Evolutionary conservation across 2,888 invertebrate species (phyloP), one percentile per base, ranked within the genome.

Genomic region (Eristalis pertinax): DNA sequence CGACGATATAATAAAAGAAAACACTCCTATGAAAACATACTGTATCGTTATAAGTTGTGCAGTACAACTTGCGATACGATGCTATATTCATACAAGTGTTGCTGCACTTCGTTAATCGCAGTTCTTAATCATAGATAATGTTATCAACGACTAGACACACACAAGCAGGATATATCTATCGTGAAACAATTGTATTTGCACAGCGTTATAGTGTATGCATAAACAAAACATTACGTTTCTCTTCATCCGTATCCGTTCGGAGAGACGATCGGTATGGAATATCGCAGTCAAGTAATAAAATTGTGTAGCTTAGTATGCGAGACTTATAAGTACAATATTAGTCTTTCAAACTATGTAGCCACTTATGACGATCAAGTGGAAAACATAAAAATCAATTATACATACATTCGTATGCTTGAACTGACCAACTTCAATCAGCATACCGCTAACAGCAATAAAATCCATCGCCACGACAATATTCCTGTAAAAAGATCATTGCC

Each of bases 401-500:
- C 19, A 43, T 11, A 68, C 15, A 50, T 68, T 68, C 50, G 11
- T 38, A 38, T 65, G 26, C 19, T n/a, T 22, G 43, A 4, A 67
- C 38, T 13, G 38, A 38, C 50, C 7, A 50, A 19, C 50, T 50
- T 50, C n/a, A 19, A 19, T n/a, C 50, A 19, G 2, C 50, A 8
- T 19, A 50, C 50, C 19, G 19, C 50, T 19, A 19, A 10, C 50
- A 50, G 50, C 19, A 50, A 50, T 50, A 50, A 50, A 50, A 50
- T 19, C 50, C 19, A 50, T 7, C 19, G 50, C 50, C 35, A 56
- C 60, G 35, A 68, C 76, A 85, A 24, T 58, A 69, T 50, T 64
- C 35, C 67, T 63, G 41, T 56, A 41, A 70, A 65, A 76, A 76
- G 75, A 84, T 87, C 87, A 84, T 76, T 79, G 83, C 76, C 64